These are phyloP conservation scores for Ataeniobius toweri DNA, from an alignment of 2,797 vertebrate species.

Conservation along the genomic window DNA sequence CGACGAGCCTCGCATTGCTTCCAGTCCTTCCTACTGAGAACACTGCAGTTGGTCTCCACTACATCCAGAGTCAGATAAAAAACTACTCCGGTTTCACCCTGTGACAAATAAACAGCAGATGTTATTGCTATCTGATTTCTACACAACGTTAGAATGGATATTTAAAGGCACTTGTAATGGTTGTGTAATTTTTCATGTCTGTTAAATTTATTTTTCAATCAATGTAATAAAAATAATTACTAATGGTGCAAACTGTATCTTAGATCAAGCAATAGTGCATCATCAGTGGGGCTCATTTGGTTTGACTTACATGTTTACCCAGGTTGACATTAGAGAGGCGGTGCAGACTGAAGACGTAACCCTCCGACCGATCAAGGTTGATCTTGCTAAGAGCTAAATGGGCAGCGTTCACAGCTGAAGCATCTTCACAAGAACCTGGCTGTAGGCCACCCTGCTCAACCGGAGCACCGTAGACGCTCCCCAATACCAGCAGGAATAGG, in stretches of 20 bases:
- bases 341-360: conserved; percentile 72
- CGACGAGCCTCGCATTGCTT: conserved; percentile 59
- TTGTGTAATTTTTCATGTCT: not conserved
- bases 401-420: conserved; percentile 40
- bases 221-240: not conserved
- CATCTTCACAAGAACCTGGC: conserved; percentile 66
- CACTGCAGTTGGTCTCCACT: conserved; percentile 78
- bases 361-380: conserved; percentile 74
- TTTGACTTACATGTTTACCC: conserved; percentile 69
- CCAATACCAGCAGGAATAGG: conserved; percentile 59
- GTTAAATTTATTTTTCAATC: not conserved
- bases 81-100: conserved; percentile 55
- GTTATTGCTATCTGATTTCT: not conserved
- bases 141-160: not conserved
- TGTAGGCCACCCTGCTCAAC: conserved; percentile 21
- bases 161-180: not conserved
- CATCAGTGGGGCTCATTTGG: not conserved
- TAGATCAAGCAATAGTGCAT: not conserved
- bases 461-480: conserved; percentile 55
- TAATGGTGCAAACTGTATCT: too few species aligned
- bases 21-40: conserved; percentile 68
- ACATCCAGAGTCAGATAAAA: conserved; percentile 79
- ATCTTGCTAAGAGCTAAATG: conserved; percentile 70
- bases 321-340: conserved; percentile 71
- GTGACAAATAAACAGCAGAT: conserved; percentile 35